Evolutionary conservation across 2,888 invertebrate genomes (phyloP).

Genomic region (Trachelus iudaicus): DNA sequence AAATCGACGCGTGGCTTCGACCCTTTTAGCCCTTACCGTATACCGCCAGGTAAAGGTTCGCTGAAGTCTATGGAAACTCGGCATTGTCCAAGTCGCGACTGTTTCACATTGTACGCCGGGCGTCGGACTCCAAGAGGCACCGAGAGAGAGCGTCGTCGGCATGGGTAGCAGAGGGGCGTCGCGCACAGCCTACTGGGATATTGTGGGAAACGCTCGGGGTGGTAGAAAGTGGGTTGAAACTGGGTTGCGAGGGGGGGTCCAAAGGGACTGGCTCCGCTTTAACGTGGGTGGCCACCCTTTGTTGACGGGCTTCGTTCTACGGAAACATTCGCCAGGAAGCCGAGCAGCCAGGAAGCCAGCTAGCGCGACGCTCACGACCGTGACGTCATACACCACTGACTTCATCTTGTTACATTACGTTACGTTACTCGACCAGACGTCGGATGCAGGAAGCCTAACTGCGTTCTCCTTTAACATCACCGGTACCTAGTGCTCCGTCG

Average conservation of each 20-base stretch:
- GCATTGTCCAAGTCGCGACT: neutral
- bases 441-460: constrained; percentile 57
- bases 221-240: neutral
- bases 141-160: neutral
- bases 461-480: neutral
- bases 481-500: neutral
- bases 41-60: neutral
- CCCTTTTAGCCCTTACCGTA: neutral
- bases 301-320: constrained; percentile 50
- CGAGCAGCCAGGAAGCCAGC: constrained; percentile 39
- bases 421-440: constrained; percentile 52
- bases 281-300: constrained; percentile 45
- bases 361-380: constrained; percentile 61
- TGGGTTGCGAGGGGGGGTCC: neutral
- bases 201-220: neutral
- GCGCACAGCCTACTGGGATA: neutral
- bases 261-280: neutral
- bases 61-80: neutral
- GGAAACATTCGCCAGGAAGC: constrained; percentile 59
- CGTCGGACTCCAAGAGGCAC: neutral
- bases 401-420: constrained; percentile 65
- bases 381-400: constrained; percentile 69
- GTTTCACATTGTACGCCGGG: neutral
- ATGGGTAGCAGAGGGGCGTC: neutral
- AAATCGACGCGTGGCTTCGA: neutral